Base-by-base conservation (phyloP, 2,888 invertebrate genomes). In the Caenorhabditis sulstoni region DNA sequence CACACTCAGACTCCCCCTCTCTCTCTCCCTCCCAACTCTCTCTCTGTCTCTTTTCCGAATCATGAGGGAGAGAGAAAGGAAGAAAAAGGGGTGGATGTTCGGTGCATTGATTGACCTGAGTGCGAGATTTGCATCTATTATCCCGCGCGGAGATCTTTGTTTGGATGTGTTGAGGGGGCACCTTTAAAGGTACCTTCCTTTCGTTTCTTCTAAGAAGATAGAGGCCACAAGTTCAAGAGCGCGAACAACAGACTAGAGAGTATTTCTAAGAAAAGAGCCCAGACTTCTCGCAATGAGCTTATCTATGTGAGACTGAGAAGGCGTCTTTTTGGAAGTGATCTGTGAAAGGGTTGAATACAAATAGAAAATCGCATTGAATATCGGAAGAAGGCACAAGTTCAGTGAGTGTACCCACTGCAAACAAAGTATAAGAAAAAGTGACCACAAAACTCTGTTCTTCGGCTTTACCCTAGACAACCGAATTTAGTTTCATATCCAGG, bases 81-180 rank as follows among this genome's bases (percentile, higher is more conserved):
- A 45, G 39, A 49, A 11, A 37, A 53, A 5, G 39, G 7, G 35
- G 37, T 20, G 20, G 47, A 61, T 47, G 20, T 39, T 59, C 49
- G 58, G 64, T 73, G 58, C 64, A 73, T 45, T 16, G 66, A 39
- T 45, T 55, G 62, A 55, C 71, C 71, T 49, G 18, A 37, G 70
- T 70, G 61, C 71, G 62, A 62, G 71, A 71, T 71, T 70, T 71
- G 62, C 62, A 71, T 71, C 71, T 62, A 39, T 58, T 45, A 57
- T 57, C 47, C 50, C 12, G n/a, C 50, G 44, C 39, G 44, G 29
- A 55, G n/a, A 67, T 50, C 67, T 29, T n/a, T 22, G 29, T 14
- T 18, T 41, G 11, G 16, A 11, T 23, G 4, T 23, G n/a, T 45
- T 70, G 61, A 20, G 35, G 18, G 52, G 14, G 16, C 8, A n/a